These are phyloP conservation scores for Nannospalax galili DNA, from an alignment of 2,113 vertebrate genomes.

Conservation along the genomic window DNA sequence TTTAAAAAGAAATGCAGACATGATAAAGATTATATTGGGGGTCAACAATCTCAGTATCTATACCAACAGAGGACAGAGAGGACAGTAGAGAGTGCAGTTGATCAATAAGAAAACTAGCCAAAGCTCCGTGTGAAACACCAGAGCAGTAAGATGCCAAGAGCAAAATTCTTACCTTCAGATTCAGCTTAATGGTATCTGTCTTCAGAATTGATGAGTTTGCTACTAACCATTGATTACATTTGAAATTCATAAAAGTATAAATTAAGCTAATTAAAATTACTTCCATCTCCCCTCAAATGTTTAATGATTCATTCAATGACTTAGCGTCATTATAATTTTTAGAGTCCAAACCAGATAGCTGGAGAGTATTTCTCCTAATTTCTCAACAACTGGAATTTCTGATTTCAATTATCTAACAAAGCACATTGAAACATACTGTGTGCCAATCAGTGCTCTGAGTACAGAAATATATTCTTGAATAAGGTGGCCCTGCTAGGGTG, in stretches of 20 bases:
- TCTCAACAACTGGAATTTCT: neutral
- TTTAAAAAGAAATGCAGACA: neutral
- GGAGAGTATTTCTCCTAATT: neutral
- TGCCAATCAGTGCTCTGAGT: neutral
- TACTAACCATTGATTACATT: conserved; percentile 24
- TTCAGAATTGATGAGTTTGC: neutral
- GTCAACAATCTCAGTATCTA: neutral
- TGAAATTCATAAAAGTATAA: conserved; percentile 50
- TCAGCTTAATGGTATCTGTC: neutral
- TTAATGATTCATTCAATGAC: neutral
- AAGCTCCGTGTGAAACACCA: too few species aligned
- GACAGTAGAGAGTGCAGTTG: neutral
- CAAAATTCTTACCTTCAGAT: neutral
- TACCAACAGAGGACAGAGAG: neutral
- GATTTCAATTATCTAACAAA: neutral
- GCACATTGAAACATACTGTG: neutral
- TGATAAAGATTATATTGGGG: neutral
- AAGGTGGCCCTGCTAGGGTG: neutral
- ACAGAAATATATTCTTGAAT: neutral
- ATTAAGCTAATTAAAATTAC: conserved; percentile 29
- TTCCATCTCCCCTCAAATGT: neutral
- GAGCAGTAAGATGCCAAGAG: neutral
- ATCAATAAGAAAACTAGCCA: neutral
- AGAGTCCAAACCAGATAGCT: neutral
- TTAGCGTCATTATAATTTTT: conserved; percentile 10